Evolutionary conservation across 2,113 vertebrate species (phyloP), one percentile per base, ranked within the genome.

Genomic region (Cavia porcellus): DNA sequence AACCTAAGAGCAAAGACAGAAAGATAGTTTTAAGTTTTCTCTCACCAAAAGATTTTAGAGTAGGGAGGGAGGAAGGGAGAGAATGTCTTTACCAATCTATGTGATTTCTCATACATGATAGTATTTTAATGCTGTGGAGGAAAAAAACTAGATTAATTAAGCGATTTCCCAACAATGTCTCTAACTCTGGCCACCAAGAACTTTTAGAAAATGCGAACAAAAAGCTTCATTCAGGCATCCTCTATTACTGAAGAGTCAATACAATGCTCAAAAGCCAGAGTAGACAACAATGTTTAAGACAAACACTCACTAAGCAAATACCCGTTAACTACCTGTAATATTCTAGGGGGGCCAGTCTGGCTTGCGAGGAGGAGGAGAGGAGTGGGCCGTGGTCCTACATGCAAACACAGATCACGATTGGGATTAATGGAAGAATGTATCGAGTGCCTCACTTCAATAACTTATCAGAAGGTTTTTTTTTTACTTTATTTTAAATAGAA

Each of bases 271-370:
- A 59, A 52, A 88, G n/a, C 9, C 22, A 86, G 95, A 24, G 75
- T 32, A 55, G 50, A 89, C 64, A 97, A 80, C 83, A 95, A 75
- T 50, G 89, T n/a, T 74, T 57, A 94, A 90, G 59, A 30, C 59
- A 13, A 75, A 66, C 15, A 70, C 8, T 95, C 61, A 50, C 59
- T 66, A 80, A 82, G 85, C 19, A 90, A 77, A 90, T 59, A n/a
- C 4, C 75, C 55, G 82, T 47, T 88, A 70, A 94, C 66, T 38
- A 35, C 12, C 32, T 74, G n/a, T 0, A 86, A 38, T 62, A 86
- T 87, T 92, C 47, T 95, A 66, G 9, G 19, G 9, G 19, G 86
- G 38, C 13, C 66, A 90, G 80, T 57, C 45, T 93, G 30, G 55
- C 22, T 15, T 84, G 47, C 19, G 72, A 57, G 7, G 77, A 64